Evolutionary conservation across 2,888 invertebrate species (phyloP), one percentile per base, ranked within the genome.

Genomic region (Rhagonycha lutea): DNA sequence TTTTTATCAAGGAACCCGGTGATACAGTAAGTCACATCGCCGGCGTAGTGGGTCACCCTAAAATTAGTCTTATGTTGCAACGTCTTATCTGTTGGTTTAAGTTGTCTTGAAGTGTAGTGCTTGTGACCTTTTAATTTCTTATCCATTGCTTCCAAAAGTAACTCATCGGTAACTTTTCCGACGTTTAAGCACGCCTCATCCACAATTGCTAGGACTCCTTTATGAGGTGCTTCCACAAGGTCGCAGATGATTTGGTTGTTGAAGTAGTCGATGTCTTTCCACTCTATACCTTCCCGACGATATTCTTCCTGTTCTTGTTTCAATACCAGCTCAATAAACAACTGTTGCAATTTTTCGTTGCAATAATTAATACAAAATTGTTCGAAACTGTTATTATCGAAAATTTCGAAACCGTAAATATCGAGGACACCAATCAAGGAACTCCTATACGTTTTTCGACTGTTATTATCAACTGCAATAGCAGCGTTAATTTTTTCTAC

Each of bases 321-420:
- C 79, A 99, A 89, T 29, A 99, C 99, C 88, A 99, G 89, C 88
- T 99, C 98, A 84, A 99, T 99, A 86, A 99, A 99, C 47, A 99
- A 90, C 87, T 99, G 99, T 86, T 99, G 99, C 80, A 99, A 90
- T 87, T 99, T 99, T 89, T 99, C 99, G 87, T 99, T 99, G 86
- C 98, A 99, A 89, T 98, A 99, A 89, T 99, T 99, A 85, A 99
- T 99, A 88, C 98, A 99, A 89, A 99, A 97, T 89, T 99, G 99
- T 88, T 99, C 99, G 88, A 99, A 98, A 89, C 97, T 97, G 88
- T 99, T 99, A 28, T 92, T 92, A 82, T 98, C 98, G 88, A 99
- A 98, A 81, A 99, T 98, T 90, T 99, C 99, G 88, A 99, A 99
- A 18, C 99, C 99, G 87, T 99, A 99, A 85, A 99, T 99, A 86